Percentiles rank a stretch among this genome's conserved stretches.
Conservation (phyloP, 2,113 vertebrate genomes). For the Calidris pugnax region DNA sequence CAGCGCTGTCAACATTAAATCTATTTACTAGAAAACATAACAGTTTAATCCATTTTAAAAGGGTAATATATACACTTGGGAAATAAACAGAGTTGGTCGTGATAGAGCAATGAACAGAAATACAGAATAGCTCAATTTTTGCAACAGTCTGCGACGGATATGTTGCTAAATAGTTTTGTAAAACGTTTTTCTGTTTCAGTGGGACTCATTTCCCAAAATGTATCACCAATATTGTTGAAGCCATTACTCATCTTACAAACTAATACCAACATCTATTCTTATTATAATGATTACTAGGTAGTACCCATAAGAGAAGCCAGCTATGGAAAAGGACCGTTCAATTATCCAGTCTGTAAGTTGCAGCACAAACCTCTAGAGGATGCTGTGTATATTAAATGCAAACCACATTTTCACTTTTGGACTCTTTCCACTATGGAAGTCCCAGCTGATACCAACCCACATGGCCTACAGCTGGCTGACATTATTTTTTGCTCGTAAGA, state of each 20-base stretch:
- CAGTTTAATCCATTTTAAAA: not conserved
- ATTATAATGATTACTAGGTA: not conserved
- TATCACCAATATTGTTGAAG: not conserved
- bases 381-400: conserved; percentile 7
- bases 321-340: not conserved
- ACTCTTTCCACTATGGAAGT: not conserved
- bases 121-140: not conserved
- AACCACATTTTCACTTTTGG: not conserved
- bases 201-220: not conserved
- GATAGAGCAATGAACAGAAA: not conserved
- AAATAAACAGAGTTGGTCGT: not conserved
- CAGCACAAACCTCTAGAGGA: not conserved
- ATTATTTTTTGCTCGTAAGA: not conserved
- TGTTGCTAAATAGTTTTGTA: not conserved
- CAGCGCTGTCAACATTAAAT: not conserved
- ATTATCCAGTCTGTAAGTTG: not conserved
- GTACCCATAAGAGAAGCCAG: not conserved
- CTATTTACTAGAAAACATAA: not conserved
- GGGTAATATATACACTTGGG: not conserved
- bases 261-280: not conserved
- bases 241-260: not conserved
- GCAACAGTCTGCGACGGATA: not conserved
- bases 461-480: not conserved
- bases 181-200: not conserved
- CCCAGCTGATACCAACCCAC: not conserved